Base-by-base conservation (phyloP, 2,113 vertebrate species). In the Grammomys dolichurus region DNA sequence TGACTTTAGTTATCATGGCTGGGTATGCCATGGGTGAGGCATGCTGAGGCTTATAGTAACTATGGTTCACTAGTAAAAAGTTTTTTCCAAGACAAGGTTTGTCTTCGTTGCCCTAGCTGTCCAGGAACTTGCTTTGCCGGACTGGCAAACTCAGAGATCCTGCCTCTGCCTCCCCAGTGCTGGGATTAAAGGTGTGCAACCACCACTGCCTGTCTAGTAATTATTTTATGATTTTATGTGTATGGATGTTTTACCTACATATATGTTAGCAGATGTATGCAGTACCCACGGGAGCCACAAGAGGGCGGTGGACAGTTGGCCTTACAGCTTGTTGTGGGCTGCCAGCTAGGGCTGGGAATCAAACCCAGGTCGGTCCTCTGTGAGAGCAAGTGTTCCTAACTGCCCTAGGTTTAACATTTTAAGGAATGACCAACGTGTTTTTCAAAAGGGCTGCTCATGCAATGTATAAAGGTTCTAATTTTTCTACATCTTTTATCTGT, bases 401-500 rank as follows among this genome's bases (percentile, higher is more conserved):
- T 28, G 81, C 13, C 81, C 56, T 60, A 11, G 24, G 14, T 20
- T 85, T 19, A 33, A 63, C n/a, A 65, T 20, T 63, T 58, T 58
- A 81, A n/a, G 17, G 54, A 81, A 81, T 31, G 17, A 22, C 43
- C 26, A 58, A 24, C 16, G 7, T 48, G 7, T 54, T 19, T 81
- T 40, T 22, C 54, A 82, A 58, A 82, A 63, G 40, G 81, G 28
- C 60, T 86, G 16, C n/a, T 24, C 9, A 22, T 75, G 69, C 65
- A 95, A 20, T 5, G 20, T 54, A 82, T 51, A 48, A 96, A 31
- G 31, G 77, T 73, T 89, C 36, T 73, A 84, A 73, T 90, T 75
- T 93, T 81, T 93, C 60, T 43, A 46, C 5, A 90, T 40, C 33
- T 54, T 95, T 10, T 91, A 88, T 80, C 31, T 69, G 19, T 82